Conservation (phyloP, 2,888 invertebrate genomes). For the Corythucha ciliata region DNA sequence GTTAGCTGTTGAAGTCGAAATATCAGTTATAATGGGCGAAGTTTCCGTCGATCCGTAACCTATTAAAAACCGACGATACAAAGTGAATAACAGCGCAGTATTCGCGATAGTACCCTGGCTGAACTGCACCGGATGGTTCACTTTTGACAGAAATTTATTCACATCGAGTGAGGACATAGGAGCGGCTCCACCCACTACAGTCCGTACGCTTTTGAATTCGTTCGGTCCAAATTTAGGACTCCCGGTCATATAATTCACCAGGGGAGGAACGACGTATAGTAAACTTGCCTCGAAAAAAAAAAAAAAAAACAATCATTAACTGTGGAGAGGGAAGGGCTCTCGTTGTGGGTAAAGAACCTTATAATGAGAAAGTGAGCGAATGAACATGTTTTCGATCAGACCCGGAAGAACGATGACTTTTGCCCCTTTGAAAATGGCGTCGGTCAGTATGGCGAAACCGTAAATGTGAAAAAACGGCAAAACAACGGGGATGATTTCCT, state of each 20-base stretch:
- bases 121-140: too few relatives aligned
- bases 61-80: conserved; percentile 4
- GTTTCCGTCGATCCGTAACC: conserved; percentile 45
- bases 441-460: conserved; percentile 60
- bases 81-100: too few relatives aligned
- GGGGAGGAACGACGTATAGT: conserved; percentile 65
- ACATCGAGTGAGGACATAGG: conserved; percentile 48
- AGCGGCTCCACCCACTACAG: conserved; percentile 64
- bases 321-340: too few relatives aligned
- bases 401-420: conserved; percentile 59
- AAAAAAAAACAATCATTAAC: too few relatives aligned
- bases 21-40: conserved; percentile 54
- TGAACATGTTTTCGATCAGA: conserved; percentile 60
- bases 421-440: conserved; percentile 50
- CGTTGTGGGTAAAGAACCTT: too few relatives aligned
- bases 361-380: neutral
- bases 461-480: conserved; percentile 74
- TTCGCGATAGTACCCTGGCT: too few relatives aligned
- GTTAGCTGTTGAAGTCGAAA: conserved; percentile 46
- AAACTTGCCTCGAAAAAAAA: conserved; percentile 42
- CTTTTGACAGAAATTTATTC: conserved; percentile 46
- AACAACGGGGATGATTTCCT: conserved; percentile 52
- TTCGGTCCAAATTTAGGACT: conserved; percentile 55
- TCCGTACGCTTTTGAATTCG: conserved; percentile 43
- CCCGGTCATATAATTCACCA: conserved; percentile 63